Evolutionary conservation across 2,113 vertebrate genomes (phyloP).

Genomic region (Origma solitaria): DNA sequence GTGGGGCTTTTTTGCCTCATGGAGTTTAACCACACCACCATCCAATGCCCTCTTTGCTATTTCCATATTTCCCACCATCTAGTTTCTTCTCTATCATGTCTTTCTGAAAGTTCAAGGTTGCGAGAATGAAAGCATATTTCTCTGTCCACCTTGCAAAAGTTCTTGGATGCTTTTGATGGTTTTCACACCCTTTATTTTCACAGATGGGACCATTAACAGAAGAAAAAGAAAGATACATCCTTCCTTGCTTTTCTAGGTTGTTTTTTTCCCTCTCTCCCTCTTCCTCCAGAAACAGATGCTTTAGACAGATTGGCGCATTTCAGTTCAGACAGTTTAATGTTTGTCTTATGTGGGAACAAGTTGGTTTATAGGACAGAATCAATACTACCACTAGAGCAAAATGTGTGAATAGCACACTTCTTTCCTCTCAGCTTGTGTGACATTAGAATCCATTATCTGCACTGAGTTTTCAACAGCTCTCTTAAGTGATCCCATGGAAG

Average conservation of each 20-base stretch:
- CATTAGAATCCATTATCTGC: neutral
- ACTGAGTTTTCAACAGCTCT: neutral
- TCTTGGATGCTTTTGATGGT: slow-evolving; percentile 9
- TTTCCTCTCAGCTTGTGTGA: neutral
- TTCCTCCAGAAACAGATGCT: neutral
- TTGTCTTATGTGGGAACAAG: neutral
- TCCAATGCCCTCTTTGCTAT: neutral
- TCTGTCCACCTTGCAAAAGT: neutral
- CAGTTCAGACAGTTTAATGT: neutral
- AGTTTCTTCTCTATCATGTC: neutral
- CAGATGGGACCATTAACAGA: slow-evolving; percentile 27
- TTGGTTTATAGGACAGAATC: neutral
- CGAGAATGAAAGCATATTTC: neutral
- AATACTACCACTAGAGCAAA: neutral
- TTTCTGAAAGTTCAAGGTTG: slow-evolving; percentile 31
- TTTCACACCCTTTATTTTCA: slow-evolving; percentile 53
- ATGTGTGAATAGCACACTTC: slow-evolving; percentile 6
- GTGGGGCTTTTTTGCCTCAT: neutral
- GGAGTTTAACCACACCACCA: fast-evolving
- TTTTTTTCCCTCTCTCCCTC: fast-evolving
- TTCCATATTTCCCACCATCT: neutral
- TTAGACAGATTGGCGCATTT: neutral
- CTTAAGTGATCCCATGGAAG: neutral
- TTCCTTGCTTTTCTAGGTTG: neutral
- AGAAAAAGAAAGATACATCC: neutral